Conservation (phyloP, 2,888 invertebrate species). For the Laspeyria flexula region DNA sequence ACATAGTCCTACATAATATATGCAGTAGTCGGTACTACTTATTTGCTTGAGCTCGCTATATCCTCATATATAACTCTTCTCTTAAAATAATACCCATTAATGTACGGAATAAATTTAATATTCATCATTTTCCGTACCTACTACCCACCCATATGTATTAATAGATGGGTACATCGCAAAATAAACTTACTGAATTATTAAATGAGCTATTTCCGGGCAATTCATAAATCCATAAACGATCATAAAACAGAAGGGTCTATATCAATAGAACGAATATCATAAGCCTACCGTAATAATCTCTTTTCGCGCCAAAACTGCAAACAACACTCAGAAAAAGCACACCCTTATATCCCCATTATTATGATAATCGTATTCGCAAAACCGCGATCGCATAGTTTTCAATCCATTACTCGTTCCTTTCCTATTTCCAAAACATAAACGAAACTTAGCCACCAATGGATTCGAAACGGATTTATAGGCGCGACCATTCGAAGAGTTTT, state of each 20-base stretch:
- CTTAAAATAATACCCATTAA: too few species aligned
- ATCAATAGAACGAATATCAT: background rate
- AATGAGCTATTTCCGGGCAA: background rate
- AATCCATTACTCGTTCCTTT: slow-evolving; percentile 8
- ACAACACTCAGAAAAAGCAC: background rate
- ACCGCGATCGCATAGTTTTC: slow-evolving; percentile 9
- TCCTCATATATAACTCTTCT: too few species aligned
- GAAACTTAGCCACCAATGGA: slow-evolving; percentile 32
- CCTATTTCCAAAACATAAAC: slow-evolving; percentile 20
- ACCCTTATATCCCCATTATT: background rate
- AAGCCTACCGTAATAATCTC: background rate
- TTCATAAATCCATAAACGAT: background rate
- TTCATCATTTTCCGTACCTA: too few species aligned
- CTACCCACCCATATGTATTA: too few species aligned
- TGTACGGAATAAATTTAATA: too few species aligned
- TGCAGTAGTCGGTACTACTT: too few species aligned
- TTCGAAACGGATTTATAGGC: slow-evolving; percentile 59
- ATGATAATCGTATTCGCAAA: background rate
- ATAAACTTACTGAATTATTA: background rate
- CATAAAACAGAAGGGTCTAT: background rate
- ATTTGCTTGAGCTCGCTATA: too few species aligned
- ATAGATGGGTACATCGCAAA: too few species aligned
- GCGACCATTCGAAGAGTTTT: slow-evolving; percentile 55
- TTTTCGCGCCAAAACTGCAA: background rate
- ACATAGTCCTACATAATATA: too few species aligned